Conservation (phyloP, 2,113 vertebrate genomes). For the Ciconia maguari region DNA sequence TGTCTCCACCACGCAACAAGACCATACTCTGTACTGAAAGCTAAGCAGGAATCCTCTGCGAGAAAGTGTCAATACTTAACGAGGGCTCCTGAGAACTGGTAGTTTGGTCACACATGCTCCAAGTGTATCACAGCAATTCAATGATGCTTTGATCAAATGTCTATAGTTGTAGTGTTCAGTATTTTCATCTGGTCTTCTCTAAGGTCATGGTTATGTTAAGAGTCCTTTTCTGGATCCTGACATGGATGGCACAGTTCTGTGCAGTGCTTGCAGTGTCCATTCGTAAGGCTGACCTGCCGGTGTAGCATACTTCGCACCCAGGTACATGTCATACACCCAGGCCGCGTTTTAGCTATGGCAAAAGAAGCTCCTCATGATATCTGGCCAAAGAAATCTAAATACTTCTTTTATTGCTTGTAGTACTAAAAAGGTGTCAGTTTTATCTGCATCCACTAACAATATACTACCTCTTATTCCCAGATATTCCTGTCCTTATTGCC, state of each 20-base stretch:
- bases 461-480: neutral
- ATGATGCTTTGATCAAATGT: neutral
- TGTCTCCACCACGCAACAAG: neutral
- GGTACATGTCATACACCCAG: neutral
- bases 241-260: neutral
- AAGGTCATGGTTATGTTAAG: neutral
- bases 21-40: neutral
- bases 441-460: neutral
- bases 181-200: neutral
- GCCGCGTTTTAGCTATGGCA: neutral
- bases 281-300: neutral
- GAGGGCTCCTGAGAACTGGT: neutral
- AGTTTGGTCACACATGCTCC: neutral
- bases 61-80: neutral
- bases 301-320: neutral
- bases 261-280: neutral
- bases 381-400: neutral
- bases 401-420: neutral
- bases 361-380: neutral
- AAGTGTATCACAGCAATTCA: neutral
- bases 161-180: neutral
- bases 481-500: constrained; percentile 64
- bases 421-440: neutral
- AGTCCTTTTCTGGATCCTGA: neutral
- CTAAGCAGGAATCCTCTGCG: neutral